A percentile compares a stretch with the other conserved stretches of the same genome.
Evolutionary conservation across 2,888 invertebrate genomes (phyloP).

Genomic region (Helobdella robusta): DNA sequence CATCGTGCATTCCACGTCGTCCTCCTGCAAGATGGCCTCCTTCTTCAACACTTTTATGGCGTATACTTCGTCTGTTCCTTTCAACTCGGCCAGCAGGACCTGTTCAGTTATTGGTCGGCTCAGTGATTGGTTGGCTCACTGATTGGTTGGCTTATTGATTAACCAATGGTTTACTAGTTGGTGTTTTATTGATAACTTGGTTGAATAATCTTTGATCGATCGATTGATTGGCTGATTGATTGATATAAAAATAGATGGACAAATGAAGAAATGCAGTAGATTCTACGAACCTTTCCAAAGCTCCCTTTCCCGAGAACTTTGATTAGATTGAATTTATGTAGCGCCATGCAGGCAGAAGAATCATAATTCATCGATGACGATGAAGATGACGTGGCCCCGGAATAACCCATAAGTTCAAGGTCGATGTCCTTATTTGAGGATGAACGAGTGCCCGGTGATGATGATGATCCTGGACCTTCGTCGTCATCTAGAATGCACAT

Average conservation of each 20-base stretch:
- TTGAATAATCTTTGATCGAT: background rate
- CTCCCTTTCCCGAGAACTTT: constrained; percentile 98
- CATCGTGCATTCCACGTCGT: constrained; percentile 98
- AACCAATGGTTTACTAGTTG: no score
- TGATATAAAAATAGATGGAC: background rate
- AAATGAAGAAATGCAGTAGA: background rate
- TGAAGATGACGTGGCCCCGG: background rate
- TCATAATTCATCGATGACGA: background rate
- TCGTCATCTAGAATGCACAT: constrained; percentile 1
- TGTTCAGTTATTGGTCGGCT: background rate
- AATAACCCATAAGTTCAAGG: constrained; percentile 2
- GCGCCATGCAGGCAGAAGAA: constrained; percentile 29
- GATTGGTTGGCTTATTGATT: background rate
- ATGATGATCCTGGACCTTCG: no score
- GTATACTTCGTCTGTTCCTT: constrained; percentile 74
- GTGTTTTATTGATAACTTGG: background rate
- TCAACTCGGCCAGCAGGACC: constrained; percentile 91
- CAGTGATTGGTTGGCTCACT: background rate
- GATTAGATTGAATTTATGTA: constrained; percentile 84
- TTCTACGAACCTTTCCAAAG: constrained; percentile 65
- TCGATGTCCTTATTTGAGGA: constrained; percentile 14
- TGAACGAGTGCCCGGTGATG: background rate
- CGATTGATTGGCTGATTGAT: background rate
- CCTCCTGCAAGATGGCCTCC: constrained; percentile 94
- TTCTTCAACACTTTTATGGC: constrained; percentile 77